These are phyloP conservation scores for Dissostichus mawsoni DNA, from an alignment of 2,113 vertebrate genomes.

Conservation along the genomic window DNA sequence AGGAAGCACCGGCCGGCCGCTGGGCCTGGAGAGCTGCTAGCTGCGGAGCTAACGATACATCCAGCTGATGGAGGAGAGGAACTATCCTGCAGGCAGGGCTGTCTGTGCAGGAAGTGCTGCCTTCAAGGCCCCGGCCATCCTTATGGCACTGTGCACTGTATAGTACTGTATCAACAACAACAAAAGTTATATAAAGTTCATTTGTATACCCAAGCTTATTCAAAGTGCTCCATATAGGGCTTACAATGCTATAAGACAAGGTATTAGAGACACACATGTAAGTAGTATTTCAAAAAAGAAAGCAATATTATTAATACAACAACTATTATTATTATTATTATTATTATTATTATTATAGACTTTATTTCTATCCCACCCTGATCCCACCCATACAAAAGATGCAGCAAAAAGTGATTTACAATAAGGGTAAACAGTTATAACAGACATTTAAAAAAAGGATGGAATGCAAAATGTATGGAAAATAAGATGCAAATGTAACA, in stretches of 20 bases:
- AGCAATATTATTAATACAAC: not conserved
- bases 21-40: slow-evolving; percentile 72
- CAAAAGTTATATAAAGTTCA: not conserved
- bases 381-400: too few species aligned
- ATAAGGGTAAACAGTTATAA: too few species aligned
- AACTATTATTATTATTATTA: too few species aligned
- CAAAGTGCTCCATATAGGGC: not conserved
- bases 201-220: not conserved
- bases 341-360: too few species aligned
- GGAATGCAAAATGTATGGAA: too few species aligned
- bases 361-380: too few species aligned
- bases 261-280: not conserved
- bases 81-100: slow-evolving; percentile 31
- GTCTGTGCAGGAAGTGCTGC: slow-evolving; percentile 42
- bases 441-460: too few species aligned
- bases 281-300: not conserved
- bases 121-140: slow-evolving; percentile 1
- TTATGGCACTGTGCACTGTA: not conserved
- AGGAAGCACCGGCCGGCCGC: slow-evolving; percentile 69
- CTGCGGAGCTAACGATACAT: slow-evolving; percentile 64
- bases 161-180: not conserved
- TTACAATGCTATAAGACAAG: not conserved
- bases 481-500: too few species aligned
- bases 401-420: too few species aligned
- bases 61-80: slow-evolving; percentile 30